Base-by-base conservation (phyloP, 2,888 invertebrate species). In the Cephus runcator region DNA sequence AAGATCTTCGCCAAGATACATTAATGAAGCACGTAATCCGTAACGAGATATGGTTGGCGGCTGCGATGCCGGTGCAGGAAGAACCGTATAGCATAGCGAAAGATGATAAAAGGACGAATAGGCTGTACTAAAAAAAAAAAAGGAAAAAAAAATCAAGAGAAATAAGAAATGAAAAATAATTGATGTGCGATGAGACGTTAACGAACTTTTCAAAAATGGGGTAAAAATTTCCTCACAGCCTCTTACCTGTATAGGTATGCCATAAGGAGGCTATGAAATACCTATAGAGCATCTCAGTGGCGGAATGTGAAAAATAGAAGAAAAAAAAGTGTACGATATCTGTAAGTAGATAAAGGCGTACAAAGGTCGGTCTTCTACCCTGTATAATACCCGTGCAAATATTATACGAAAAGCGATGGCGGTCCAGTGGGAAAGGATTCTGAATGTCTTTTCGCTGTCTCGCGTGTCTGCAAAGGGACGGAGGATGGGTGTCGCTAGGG, bases 371-470 rank as follows among this genome's bases (percentile, higher is more conserved):
- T 23, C 56, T 23, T 23, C 23, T 9, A 56, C 56, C 23, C 15
- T 23, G 56, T 2, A 56, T 56, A 56, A 56, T 56, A 23, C 1
- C 23, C 0, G 56, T 56, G 56, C 23, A 56, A 56, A 56, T 56
- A 56, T 56, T 56, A 56, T 56, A 56, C 56, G 56, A 23, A 56
- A 56, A 34, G 31, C 31, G 31, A 71, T 34, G 30, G 69, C 76
- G 84, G 85, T 79, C 82, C 82, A 82, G 85, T 83, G 83, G 86
- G 88, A 85, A 82, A 56, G 56, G 86, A 85, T 89, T 89, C 88
- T 88, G 86, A 87, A 84, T 88, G 90, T 87, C 90, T 89, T 89
- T 90, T 89, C 84, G 88, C 88, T 81, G 87, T 81, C 81, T 81
- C 83, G 73, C 73, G 68, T 77, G 69, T 76, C 76, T 79, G 76